These are phyloP conservation scores for Benthosema pterotum DNA, from an alignment of 2,797 vertebrate genomes.

Conservation along the genomic window DNA sequence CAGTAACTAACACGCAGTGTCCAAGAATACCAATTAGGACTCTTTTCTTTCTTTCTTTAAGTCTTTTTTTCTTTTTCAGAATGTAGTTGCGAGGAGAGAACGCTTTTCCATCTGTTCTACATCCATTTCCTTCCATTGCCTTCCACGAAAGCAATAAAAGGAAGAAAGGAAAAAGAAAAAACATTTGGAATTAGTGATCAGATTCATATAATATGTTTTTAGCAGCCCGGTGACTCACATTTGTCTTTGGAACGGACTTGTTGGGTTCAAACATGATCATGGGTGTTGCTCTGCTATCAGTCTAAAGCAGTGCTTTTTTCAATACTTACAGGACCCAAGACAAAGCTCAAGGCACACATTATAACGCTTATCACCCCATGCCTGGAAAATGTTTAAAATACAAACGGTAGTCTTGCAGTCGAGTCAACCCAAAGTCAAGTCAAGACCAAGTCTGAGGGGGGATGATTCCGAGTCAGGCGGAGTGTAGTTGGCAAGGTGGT, in stretches of 20 bases:
- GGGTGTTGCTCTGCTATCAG: conserved; percentile 5
- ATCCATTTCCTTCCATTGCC: conserved; percentile 37
- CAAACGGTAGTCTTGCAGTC: no score
- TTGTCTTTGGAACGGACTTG: background rate
- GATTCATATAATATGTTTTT: conserved; percentile 38
- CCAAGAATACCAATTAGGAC: conserved; percentile 53
- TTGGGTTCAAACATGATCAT: conserved; percentile 4
- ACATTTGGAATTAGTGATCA: conserved; percentile 33
- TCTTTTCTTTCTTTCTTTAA: background rate
- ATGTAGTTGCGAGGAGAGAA: conserved; percentile 31
- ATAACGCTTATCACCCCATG: no score
- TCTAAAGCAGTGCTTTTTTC: conserved; percentile 1
- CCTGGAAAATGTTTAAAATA: no score
- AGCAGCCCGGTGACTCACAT: background rate
- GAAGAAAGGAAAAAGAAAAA: background rate
- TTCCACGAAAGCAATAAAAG: conserved; percentile 37
- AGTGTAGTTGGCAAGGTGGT: no score
- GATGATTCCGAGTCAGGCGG: no score
- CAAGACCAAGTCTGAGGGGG: no score
- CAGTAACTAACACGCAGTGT: conserved; percentile 20
- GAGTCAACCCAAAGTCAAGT: no score
- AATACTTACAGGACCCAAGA: no score
- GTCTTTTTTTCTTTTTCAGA: conserved; percentile 20
- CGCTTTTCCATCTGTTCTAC: conserved; percentile 48
- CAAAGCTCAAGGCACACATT: no score